Conservation (phyloP, 2,888 invertebrate species). For the Cataglyphis albicans region DNA sequence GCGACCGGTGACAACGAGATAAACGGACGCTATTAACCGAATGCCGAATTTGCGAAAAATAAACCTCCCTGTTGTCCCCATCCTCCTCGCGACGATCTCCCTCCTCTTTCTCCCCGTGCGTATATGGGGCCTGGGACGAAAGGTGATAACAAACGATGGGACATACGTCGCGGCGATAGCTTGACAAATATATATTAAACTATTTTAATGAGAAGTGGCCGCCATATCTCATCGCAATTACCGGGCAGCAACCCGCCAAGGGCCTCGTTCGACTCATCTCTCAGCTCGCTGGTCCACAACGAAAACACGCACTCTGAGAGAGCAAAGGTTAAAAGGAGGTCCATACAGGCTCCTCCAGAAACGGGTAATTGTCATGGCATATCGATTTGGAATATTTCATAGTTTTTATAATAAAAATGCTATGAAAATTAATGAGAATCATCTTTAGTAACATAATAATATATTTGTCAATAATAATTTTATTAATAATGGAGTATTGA, state of each 20-base stretch:
- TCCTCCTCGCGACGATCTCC: constrained; percentile 23
- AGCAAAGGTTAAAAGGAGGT: constrained; percentile 81
- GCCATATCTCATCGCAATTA: constrained; percentile 84
- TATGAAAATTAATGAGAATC: neutral
- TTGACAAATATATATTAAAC: constrained; percentile 85
- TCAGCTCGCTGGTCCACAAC: constrained; percentile 66
- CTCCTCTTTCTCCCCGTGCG: neutral
- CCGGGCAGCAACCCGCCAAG: constrained; percentile 75
- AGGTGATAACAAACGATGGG: constrained; percentile 77
- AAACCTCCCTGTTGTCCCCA: constrained; percentile 54
- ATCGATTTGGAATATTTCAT: constrained; percentile 12
- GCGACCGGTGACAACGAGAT: constrained; percentile 80
- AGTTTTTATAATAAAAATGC: neutral
- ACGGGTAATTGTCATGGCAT: neutral
- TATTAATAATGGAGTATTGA: constrained; percentile 8
- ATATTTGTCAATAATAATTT: constrained; percentile 7
- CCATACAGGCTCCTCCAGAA: constrained; percentile 63
- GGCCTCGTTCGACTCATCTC: constrained; percentile 66
- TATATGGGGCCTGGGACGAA: constrained; percentile 45
- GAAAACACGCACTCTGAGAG: constrained; percentile 75
- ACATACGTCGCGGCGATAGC: constrained; percentile 79
- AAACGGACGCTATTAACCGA: constrained; percentile 78
- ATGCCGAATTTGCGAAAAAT: constrained; percentile 80
- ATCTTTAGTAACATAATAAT: neutral
- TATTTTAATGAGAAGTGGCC: constrained; percentile 85